phyloP scores from a whole-genome alignment of 2,797 vertebrate genomes.

The Cynopterus sphinx region DNA sequence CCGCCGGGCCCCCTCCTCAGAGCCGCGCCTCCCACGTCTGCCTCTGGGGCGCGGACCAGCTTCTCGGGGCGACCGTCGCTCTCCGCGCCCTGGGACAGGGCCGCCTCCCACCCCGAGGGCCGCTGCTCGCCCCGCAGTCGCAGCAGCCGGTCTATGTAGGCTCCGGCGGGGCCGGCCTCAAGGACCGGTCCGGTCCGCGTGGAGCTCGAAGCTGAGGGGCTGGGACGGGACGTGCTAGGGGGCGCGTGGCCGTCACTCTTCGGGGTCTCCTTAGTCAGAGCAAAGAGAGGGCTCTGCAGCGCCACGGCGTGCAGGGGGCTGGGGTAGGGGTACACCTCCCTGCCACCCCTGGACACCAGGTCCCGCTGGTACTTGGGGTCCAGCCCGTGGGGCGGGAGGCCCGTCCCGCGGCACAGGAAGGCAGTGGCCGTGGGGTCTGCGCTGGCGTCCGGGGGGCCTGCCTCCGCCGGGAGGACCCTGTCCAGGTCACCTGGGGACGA shows the following conservation, averaged over 20 bases:
- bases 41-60: background rate
- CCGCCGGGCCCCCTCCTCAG: constrained; percentile 35
- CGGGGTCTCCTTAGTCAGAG: constrained; percentile 77
- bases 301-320: constrained; percentile 97
- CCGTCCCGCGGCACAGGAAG: constrained; percentile 70
- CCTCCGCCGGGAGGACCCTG: constrained; percentile 82
- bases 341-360: constrained; percentile 90
- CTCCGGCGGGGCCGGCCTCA: constrained; percentile 83
- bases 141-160: constrained; percentile 91
- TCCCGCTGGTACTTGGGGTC: constrained; percentile 93
- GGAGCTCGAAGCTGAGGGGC: constrained; percentile 18
- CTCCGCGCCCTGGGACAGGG: constrained; percentile 72
- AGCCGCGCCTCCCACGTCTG: constrained; percentile 43
- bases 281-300: constrained; percentile 95
- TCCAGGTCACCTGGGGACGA: constrained; percentile 92
- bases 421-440: constrained; percentile 78
- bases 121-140: constrained; percentile 82
- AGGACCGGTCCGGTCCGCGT: constrained; percentile 66
- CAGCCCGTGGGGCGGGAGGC: constrained; percentile 74
- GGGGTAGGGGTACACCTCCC: constrained; percentile 94
- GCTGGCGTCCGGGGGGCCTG: constrained; percentile 81
- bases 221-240: constrained; percentile 13
- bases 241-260: constrained; percentile 64
- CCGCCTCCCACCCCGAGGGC: constrained; percentile 23
- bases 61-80: constrained; percentile 17